These are phyloP conservation scores for Manduca sexta DNA, from an alignment of 1,140 invertebrate genomes.

Conservation along the genomic window DNA sequence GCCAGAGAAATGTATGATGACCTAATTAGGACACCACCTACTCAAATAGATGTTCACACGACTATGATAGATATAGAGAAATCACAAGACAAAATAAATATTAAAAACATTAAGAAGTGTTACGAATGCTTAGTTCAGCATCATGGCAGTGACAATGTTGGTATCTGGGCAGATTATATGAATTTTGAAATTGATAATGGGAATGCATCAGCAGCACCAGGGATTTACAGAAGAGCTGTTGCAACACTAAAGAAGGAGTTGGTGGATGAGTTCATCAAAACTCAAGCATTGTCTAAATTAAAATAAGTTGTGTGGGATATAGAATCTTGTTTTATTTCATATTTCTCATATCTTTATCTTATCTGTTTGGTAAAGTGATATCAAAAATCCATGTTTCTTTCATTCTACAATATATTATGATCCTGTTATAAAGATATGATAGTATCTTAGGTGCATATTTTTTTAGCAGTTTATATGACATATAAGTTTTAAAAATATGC, in stretches of 20 bases:
- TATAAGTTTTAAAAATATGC: too few species aligned
- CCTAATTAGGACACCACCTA: constrained; percentile 53
- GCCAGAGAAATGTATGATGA: constrained; percentile 58
- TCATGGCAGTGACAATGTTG: constrained; percentile 44
- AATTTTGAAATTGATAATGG: constrained; percentile 52
- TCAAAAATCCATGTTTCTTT: too few species aligned
- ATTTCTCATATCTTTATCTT: too few species aligned
- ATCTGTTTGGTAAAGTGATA: too few species aligned
- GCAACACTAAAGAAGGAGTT: constrained; percentile 49
- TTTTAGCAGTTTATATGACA: too few species aligned
- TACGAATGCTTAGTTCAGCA: constrained; percentile 54
- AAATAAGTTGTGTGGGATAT: constrained; percentile 17
- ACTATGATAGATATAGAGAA: constrained; percentile 58
- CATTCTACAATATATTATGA: too few species aligned
- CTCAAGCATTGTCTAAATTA: constrained; percentile 50
- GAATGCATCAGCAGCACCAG: constrained; percentile 33
- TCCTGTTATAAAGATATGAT: too few species aligned
- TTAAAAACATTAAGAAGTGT: constrained; percentile 52
- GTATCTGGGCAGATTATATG: constrained; percentile 58
- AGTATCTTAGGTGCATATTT: too few species aligned
- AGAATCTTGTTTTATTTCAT: too few species aligned
- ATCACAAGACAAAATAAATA: constrained; percentile 39
- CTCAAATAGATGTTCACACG: constrained; percentile 49
- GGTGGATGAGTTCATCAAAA: constrained; percentile 59
- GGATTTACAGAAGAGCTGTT: constrained; percentile 56